These are phyloP conservation scores for Argyrosomus regius DNA, from an alignment of 2,797 vertebrate genomes.

Conservation along the genomic window DNA sequence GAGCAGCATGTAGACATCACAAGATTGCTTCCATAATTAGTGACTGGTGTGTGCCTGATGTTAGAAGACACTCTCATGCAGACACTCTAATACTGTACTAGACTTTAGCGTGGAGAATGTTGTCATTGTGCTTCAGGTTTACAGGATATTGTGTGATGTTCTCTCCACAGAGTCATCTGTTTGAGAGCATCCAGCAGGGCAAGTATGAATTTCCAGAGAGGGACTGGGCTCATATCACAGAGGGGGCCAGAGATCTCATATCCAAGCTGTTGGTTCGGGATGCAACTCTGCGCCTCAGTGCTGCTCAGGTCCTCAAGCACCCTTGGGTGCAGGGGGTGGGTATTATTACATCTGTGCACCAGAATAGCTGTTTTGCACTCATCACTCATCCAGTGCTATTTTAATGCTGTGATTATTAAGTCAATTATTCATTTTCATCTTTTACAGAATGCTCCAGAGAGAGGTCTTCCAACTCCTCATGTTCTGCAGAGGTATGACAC, in stretches of 20 bases:
- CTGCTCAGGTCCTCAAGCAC: conserved; percentile 95
- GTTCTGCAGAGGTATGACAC: conserved; percentile 92
- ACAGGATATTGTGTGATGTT: background rate
- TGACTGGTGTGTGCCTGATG: background rate
- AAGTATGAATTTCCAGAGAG: conserved; percentile 96
- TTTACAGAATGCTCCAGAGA: conserved; percentile 93
- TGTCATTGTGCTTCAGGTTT: background rate
- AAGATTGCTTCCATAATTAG: background rate
- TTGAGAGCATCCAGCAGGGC: conserved; percentile 98
- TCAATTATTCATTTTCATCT: conserved; percentile 1
- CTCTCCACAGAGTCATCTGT: conserved; percentile 90
- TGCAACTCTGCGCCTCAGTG: conserved; percentile 93
- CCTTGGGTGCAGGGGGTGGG: conserved; percentile 95
- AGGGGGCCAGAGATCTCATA: conserved; percentile 95
- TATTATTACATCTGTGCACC: conserved; percentile 42
- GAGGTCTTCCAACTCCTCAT: conserved; percentile 94
- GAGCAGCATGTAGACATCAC: background rate
- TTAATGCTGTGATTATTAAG: background rate
- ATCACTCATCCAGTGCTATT: background rate
- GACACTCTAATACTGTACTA: background rate
- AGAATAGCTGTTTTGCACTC: background rate
- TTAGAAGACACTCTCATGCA: background rate
- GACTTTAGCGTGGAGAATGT: background rate
- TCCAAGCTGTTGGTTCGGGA: conserved; percentile 95
- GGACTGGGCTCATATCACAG: conserved; percentile 96